Evolutionary conservation across 1,140 invertebrate genomes (phyloP), one percentile per base, ranked within the genome.

Genomic region (Manduca sexta): DNA sequence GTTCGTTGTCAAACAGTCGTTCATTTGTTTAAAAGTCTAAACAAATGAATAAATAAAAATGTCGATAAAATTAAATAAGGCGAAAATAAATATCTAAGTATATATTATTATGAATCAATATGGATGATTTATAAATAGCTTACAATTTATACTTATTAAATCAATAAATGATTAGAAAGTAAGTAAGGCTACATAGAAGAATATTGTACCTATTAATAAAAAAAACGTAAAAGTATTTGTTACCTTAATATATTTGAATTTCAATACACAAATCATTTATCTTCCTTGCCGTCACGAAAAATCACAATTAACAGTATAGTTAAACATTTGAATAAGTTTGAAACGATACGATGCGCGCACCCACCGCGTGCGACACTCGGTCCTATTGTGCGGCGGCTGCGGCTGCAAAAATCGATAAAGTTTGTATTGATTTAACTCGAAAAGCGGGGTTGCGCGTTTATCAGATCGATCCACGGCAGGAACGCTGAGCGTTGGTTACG

Each of bases 401-500:
- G 81, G 78, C 78, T 81, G 48, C 63, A 52, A 80, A 81, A 81
- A 84, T 82, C 78, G 78, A 82, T 82, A 56, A 61, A 71, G 56
- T 64, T 64, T 41, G 70, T 84, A 84, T 84, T 82, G 81, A 84
- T 84, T 77, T 73, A 76, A 74, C 64, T 65, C 60, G 61, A 67
- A 73, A 70, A 75, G 75, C 77, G 71, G 81, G 78, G 81, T 82
- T 81, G 81, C 76, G 80, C 80, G 77, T 82, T 81, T 84, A 84
- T 84, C 81, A 74, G 64, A 82, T 84, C 78, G 81, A 84, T 84
- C 81, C 66, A 78, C 57, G 42, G 42, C 58, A 49, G 21, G 39
- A 58, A 60, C 62, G 38, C 30, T 8, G 59, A 65, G 71, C 71
- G 79, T 74, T 63, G 72, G 58, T 62, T 45, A 26, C 18, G 47